Base-by-base conservation (phyloP, 2,888 invertebrate genomes). In the Hofmannophila pseudospretella region DNA sequence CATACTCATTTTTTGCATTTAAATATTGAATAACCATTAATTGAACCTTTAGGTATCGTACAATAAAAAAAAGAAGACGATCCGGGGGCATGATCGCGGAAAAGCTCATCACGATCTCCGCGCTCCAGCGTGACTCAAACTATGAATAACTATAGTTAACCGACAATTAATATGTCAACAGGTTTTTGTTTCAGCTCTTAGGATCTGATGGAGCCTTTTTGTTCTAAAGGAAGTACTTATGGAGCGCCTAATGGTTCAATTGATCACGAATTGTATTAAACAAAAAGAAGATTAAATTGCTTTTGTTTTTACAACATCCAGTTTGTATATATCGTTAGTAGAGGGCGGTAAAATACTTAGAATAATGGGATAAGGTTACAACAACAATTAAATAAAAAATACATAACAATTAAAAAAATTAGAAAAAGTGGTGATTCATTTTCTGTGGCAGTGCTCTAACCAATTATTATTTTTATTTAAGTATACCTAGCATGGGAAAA, bases 11-110 rank as follows among this genome's bases (percentile, higher is more conserved):
- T n/a, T n/a, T n/a, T n/a, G n/a, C n/a, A n/a, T n/a, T n/a, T n/a
- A n/a, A 32, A 32, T 43, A 49, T 36, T 57, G 44, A 59, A 59
- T 58, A 55, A 49, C 32, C 32, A 42, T 36, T 58, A 57, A 67
- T 67, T 65, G 55, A 59, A 48, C 47, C 37, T 36, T 45, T 42
- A 38, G 34, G n/a, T n/a, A 44, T 51, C 58, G 53, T 42, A 49
- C 47, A 38, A 52, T 52, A 58, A 55, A 50, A 49, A 56, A 49
- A 50, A 56, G 54, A 42, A 42, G 38, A 37, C 34, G 50, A 57
- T 50, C 52, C 47, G 49, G 47, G 47, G 53, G 60, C 77, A 78
- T 72, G 82, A 82, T 55, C 60, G 49, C 80, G 82, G 80, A 81
- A 76, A 68, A 67, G 58, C 60, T 51, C 38, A 55, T 73, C 76